These are phyloP conservation scores for Siphamia tubifer DNA, from an alignment of 2,113 vertebrate genomes.

Conservation along the genomic window DNA sequence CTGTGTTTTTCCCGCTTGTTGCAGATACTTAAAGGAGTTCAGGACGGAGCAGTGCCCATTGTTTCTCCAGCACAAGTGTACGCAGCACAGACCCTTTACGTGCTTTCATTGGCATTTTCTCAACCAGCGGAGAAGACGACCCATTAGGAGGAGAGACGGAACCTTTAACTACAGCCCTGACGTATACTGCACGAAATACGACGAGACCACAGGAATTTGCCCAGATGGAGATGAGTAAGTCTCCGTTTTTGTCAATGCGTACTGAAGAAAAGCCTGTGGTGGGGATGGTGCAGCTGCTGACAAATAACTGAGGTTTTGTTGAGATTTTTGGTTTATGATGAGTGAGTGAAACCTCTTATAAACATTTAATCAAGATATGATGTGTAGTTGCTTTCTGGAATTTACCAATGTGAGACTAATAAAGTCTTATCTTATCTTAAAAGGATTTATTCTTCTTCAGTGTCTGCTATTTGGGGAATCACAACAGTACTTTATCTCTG, in stretches of 20 bases:
- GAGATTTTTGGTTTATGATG: neutral
- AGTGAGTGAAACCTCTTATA: too few relatives aligned
- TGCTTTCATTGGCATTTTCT: slow-evolving; percentile 97
- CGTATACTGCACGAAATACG: slow-evolving; percentile 94
- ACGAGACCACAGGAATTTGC: slow-evolving; percentile 92
- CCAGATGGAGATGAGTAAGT: slow-evolving; percentile 95
- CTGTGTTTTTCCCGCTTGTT: slow-evolving; percentile 30
- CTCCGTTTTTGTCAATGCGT: neutral
- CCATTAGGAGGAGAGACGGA: slow-evolving; percentile 90
- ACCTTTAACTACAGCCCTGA: slow-evolving; percentile 97
- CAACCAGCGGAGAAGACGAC: slow-evolving; percentile 91
- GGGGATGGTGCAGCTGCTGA: neutral
- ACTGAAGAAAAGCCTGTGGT: neutral
- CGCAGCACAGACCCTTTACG: slow-evolving; percentile 94
- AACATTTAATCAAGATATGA: too few relatives aligned
- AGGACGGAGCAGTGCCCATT: slow-evolving; percentile 93
- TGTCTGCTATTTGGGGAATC: too few relatives aligned
- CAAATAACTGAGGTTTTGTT: neutral
- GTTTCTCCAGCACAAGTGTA: slow-evolving; percentile 95
- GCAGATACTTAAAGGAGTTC: slow-evolving; percentile 95
- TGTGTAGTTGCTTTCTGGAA: too few relatives aligned
- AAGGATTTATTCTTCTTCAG: too few relatives aligned
- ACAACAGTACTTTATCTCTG: too few relatives aligned
- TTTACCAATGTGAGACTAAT: too few relatives aligned
- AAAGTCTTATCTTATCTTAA: too few relatives aligned